Evolutionary conservation across 2,888 invertebrate genomes (phyloP).

Genomic region (Patella pellucida): DNA sequence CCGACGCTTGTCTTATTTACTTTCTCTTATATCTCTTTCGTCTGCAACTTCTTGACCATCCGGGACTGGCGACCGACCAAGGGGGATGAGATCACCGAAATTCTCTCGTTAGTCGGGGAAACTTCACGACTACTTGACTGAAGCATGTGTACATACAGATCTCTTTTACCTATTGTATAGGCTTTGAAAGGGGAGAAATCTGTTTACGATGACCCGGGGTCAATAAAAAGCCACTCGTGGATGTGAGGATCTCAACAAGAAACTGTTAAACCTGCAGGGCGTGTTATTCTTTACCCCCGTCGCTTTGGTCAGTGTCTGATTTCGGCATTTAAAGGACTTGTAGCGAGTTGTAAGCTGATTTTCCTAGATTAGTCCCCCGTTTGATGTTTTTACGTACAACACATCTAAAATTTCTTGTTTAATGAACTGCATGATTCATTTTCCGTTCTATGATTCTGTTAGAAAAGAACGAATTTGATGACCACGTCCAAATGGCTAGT

Average conservation of each 20-base stretch:
- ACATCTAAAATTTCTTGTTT: conserved; percentile 3
- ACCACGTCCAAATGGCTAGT: not conserved
- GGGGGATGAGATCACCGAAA: too few relatives aligned
- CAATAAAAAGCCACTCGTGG: conserved; percentile 5
- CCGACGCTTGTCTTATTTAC: too few relatives aligned
- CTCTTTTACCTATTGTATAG: conserved; percentile 7
- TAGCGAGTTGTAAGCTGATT: conserved; percentile 10
- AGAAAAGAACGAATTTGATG: not conserved
- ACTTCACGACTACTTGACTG: not conserved
- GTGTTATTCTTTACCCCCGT: conserved; percentile 9
- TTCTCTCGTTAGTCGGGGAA: too few relatives aligned
- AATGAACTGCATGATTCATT: conserved; percentile 8
- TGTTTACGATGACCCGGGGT: conserved; percentile 10
- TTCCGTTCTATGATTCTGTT: not conserved
- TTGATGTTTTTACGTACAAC: not conserved
- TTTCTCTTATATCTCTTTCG: too few relatives aligned
- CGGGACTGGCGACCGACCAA: too few relatives aligned
- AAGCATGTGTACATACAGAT: not conserved
- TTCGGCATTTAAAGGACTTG: conserved; percentile 9
- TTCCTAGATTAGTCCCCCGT: not conserved
- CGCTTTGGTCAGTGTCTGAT: conserved; percentile 8
- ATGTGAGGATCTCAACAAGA: not conserved
- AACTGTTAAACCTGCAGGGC: conserved; percentile 10
- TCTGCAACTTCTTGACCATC: too few relatives aligned
- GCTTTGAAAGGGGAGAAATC: conserved; percentile 2